Evolutionary conservation across 2,888 invertebrate species (phyloP), one percentile per base, ranked within the genome.

Genomic region (Xylota segnis): DNA sequence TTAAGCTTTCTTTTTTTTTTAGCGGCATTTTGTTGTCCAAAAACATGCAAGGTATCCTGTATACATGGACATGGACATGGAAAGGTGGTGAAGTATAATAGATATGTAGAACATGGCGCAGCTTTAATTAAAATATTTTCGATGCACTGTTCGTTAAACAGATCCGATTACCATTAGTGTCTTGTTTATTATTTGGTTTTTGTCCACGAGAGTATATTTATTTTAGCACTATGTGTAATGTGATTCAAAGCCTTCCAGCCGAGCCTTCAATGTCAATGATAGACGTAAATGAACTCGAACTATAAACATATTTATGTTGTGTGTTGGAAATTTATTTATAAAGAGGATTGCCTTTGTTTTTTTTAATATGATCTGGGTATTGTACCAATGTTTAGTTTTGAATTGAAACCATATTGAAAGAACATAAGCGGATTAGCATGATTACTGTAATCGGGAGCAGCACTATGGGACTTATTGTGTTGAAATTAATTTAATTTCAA

Each of bases 111-210:
- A 43, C 18, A 61, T 61, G 61, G 52, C 23, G 18, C 43, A 32
- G 43, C 18, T 32, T 74, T 54, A 75, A 75, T 56, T 75, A 65
- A 75, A 75, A 65, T 65, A 65, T 75, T 52, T 63, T 34, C 50
- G 10, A n/a, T 10, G 14, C 45, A 56, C 34, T 65, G 63, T 63
- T 74, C 54, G 63, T 75, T 75, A 23, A 75, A 45, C 65, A 65
- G 54, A 65, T 56, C 75, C 40, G 54, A 75, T 75, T 75, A 65
- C 37, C 75, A 61, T 75, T 75, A 63, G 43, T 63, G 27, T 14
- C 27, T 18, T 54, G 74, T 45, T 16, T 56, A 43, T 45, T 54
- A 52, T 74, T 52, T 52, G 23, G 29, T n/a, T 50, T 59, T 72
- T 14, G 23, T 32, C 12, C 14, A 29, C 16, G 52, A 10, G 61